Conservation (phyloP, 2,797 vertebrate genomes). For the Erethizon dorsatum region DNA sequence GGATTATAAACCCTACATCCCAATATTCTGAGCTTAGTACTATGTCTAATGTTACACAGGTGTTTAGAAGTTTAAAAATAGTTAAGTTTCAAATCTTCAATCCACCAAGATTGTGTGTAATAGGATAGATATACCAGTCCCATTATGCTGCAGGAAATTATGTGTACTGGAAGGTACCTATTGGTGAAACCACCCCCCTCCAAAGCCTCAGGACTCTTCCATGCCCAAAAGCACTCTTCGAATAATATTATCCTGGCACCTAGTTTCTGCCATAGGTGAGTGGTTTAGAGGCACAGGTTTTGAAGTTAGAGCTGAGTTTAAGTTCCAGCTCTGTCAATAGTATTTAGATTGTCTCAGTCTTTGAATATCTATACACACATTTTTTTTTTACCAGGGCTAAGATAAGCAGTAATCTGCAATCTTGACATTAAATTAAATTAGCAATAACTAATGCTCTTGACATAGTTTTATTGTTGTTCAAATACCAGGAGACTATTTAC, state of each 20-base stretch:
- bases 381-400: neutral
- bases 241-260: neutral
- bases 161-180: neutral
- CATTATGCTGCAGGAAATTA: neutral
- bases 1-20: neutral
- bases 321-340: neutral
- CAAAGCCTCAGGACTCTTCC: neutral
- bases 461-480: neutral
- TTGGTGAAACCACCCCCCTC: neutral
- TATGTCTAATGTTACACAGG: neutral
- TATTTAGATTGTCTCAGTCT: neutral
- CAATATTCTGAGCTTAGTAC: neutral
- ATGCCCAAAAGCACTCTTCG: neutral
- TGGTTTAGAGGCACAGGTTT: neutral
- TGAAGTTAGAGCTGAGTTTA: neutral
- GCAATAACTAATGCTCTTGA: neutral
- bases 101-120: neutral
- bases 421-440: slow-evolving; percentile 18
- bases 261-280: neutral
- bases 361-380: neutral
- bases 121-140: neutral
- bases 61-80: slow-evolving; percentile 48
- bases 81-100: slow-evolving; percentile 48
- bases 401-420: neutral
- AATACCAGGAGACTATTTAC: neutral